A percentile compares a stretch with the other conserved stretches of the same genome.
Conservation (phyloP, 2,888 invertebrate species). For the Andrena trimmerana region DNA sequence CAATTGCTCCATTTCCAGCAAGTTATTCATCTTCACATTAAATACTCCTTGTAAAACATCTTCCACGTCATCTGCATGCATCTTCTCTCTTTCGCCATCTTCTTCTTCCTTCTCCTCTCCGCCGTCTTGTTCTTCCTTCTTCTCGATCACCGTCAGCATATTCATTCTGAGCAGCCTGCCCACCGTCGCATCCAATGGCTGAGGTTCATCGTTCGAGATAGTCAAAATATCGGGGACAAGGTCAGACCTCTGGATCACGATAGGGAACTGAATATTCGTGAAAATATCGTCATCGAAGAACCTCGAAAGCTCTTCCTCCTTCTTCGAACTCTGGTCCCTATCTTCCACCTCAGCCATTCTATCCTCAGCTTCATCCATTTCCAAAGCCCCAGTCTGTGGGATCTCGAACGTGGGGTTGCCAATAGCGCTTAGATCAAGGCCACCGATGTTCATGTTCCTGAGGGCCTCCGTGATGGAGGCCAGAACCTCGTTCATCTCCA, state of each 20-base stretch:
- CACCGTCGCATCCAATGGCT: background rate
- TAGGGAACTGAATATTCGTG: conserved; percentile 37
- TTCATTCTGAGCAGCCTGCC: background rate
- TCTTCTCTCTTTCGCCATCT: background rate
- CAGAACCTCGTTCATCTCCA: background rate
- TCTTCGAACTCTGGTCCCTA: background rate
- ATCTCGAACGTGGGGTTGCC: background rate
- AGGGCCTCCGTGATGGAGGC: background rate
- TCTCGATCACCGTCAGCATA: background rate
- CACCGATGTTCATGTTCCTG: background rate
- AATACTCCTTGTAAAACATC: no score
- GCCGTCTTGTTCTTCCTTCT: background rate
- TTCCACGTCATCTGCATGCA: background rate
- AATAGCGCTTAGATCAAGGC: background rate
- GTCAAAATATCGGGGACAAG: background rate
- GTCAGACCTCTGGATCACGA: conserved; percentile 7
- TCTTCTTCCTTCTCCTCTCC: background rate
- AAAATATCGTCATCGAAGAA: conserved; percentile 30
- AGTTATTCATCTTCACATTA: no score
- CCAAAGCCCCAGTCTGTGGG: background rate
- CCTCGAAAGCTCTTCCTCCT: background rate
- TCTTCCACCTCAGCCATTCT: background rate
- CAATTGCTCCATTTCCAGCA: no score
- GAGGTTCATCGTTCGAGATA: background rate
- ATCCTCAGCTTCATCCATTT: background rate